Evolutionary conservation across 2,888 invertebrate species (phyloP), one percentile per base, ranked within the genome.

Genomic region (Orchestes rusci): DNA sequence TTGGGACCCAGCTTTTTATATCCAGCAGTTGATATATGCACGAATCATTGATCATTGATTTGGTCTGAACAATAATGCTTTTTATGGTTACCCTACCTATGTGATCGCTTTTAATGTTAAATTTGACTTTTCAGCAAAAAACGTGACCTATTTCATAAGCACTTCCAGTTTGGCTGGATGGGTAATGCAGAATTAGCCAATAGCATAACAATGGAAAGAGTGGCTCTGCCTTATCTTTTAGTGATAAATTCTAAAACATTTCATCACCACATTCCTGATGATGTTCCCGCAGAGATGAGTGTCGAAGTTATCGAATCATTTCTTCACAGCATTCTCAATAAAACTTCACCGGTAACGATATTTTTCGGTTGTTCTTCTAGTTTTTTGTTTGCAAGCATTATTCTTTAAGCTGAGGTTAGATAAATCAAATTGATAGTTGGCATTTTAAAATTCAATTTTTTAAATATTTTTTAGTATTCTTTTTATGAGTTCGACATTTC

Each of bases 131-230:
- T 40, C 8, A 56, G 56, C 7, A 78, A 75, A 52, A 78, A 85
- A 63, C 79, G 87, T 45, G 77, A 82, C 28, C 82, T 84, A 53
- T 88, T 87, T 57, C 90, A 91, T 61, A 76, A 78, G 66, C 69
- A 76, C 55, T 91, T 68, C 43, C 95, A 96, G 69, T 97, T 97
- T 72, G 93, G 94, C 28, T 97, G 95, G 95, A 81, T 92, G 67
- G 91, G 88, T 1, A 85, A 80, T 53, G 83, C 88, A 2, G 90
- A 92, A 41, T 73, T 96, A 52, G 92, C 91, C 8, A 95, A 94
- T 70, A 90, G 87, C 43, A 92, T 97, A 59, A 92, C 90, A 8
- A 89, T 96, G 87, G 81, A 53, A 37, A 44, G 55, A 23, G 41
- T 59, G 31, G 45, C 56, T 2, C 41, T 59, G 30, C 59, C 59